A percentile compares a stretch with the other conserved stretches of the same genome.
These are phyloP conservation scores for Prosopocoilus inquinatus DNA, from an alignment of 2,888 invertebrate species.

Conservation along the genomic window DNA sequence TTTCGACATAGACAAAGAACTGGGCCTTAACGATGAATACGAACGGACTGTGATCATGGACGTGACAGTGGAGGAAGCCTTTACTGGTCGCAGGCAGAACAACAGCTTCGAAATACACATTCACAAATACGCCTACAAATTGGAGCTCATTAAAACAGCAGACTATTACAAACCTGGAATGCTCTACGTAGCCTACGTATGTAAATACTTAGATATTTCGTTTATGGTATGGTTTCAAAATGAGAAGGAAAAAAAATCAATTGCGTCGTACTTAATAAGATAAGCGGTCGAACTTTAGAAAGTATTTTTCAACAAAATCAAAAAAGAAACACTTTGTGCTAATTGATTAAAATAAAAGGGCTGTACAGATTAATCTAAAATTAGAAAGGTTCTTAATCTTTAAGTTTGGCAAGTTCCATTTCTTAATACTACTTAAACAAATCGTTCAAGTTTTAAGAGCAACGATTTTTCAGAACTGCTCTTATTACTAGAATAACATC, in stretches of 20 bases:
- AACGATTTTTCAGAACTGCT: no score
- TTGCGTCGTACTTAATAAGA: no score
- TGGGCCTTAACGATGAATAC: conserved; percentile 76
- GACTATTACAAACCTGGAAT: conserved; percentile 88
- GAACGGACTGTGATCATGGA: conserved; percentile 80
- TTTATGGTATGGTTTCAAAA: background rate
- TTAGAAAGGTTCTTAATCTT: no score
- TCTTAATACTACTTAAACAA: no score
- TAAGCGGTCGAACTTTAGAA: no score
- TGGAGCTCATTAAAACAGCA: conserved; percentile 76
- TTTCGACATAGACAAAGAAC: conserved; percentile 72
- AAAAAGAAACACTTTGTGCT: no score
- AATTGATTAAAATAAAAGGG: no score
- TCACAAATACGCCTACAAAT: conserved; percentile 73
- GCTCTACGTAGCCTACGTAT: conserved; percentile 78
- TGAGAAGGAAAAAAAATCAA: no score
- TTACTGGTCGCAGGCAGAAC: conserved; percentile 83
- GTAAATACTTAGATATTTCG: conserved; percentile 35
- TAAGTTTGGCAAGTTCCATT: no score
- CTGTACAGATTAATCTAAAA: no score
- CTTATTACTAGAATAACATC: no score
- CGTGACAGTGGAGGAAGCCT: conserved; percentile 85
- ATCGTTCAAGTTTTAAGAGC: no score
- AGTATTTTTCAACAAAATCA: background rate
- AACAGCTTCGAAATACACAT: conserved; percentile 70